Evolutionary conservation across 1,140 invertebrate species (phyloP), one percentile per base, ranked within the genome.

Genomic region (Chelonus insularis): DNA sequence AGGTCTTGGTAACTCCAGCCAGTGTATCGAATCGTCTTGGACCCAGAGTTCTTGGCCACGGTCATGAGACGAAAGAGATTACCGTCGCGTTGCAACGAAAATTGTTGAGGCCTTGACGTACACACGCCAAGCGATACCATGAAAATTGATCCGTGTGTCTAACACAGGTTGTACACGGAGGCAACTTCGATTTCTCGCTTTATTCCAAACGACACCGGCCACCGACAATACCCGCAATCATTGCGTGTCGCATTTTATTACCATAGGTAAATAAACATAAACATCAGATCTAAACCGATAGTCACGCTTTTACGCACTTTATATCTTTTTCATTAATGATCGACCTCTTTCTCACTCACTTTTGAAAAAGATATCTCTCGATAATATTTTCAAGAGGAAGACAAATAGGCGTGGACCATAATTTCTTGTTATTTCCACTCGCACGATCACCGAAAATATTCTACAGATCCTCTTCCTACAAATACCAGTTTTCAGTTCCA

Each of bases 1-100:
- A 25, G 37, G 2, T 47, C 21, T 7, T 11, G 32, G 32, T 34
- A 34, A 12, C 37, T 21, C 23, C 36, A 34, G 51, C 57, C 56
- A 41, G 60, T 64, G 66, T 67, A 41, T 60, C 66, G 60, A 67
- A 67, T 67, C 12, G 58, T 7, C 25, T n/a, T 47, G 37, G 37
- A 18, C 3, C 32, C n/a, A 51, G 21, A 25, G 21, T 43, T 11
- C 52, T 11, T 11, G 34, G 20, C 8, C 47, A 11, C 23, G 23
- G 14, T 16, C 58, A 21, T 39, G 50, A 39, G 58, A 60, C 56
- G 43, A 45, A 54, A 12, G 34, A 54, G 58, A 60, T 60, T 60
- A 60, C 54, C 48, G 37, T 32, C 43, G 34, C 20, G 9, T 12
- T 12, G 21, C 36, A 54, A 39, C 21, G 18, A 51, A 23, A 36